Base-by-base conservation (phyloP, 37 sponge, comb jelly and placozoan species). In the Petrosia ficiformis region DNA sequence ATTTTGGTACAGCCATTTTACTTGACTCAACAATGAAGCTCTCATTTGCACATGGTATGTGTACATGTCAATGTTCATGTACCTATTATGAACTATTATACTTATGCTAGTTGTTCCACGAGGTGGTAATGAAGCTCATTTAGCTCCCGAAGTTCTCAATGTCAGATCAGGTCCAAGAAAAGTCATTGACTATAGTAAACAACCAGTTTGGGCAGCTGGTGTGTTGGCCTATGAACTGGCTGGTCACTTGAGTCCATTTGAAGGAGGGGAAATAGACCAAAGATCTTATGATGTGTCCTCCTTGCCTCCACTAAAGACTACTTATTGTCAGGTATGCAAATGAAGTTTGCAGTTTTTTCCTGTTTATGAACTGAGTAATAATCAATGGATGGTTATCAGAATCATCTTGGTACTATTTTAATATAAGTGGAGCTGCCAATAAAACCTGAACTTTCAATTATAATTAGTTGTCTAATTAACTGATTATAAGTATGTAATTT, bases 141-240 rank as follows among this genome's bases (percentile, higher is more conserved):
- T 84, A 54, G 67, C 72, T 71, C 93, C 93, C 25, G 93, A 93
- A 65, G 54, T 88, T 33, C 86, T 84, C 64, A 87, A 81, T 34
- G 78, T 83, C 33, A 75, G 80, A 25, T 67, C 90, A n/a, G 90
- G 90, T 3, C 83, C 78, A 33, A 72, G 77, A 29, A 69, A 63
- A 39, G 22, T 19, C 64, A 29, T 93, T 33, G 28, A 71, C 63
- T 93, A 88, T 70, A 21, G 44, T 42, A 88, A 82, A 70, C 82
- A 85, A 61, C 71, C 82, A 34, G 93, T 93, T 42, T 93, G 93
- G 93, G 89, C 89, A 28, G 89, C 89, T 38, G 93, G 93, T 21
- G 86, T 89, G 42, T 75, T 93, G 21, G 84, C 82, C 36, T 93
- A 77, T 74, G 93, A 93, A 61, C 61, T 93, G 59, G 80, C 82